phyloP scores from a whole-genome alignment of 1,140 invertebrate genomes.

The Papilio helenus region DNA sequence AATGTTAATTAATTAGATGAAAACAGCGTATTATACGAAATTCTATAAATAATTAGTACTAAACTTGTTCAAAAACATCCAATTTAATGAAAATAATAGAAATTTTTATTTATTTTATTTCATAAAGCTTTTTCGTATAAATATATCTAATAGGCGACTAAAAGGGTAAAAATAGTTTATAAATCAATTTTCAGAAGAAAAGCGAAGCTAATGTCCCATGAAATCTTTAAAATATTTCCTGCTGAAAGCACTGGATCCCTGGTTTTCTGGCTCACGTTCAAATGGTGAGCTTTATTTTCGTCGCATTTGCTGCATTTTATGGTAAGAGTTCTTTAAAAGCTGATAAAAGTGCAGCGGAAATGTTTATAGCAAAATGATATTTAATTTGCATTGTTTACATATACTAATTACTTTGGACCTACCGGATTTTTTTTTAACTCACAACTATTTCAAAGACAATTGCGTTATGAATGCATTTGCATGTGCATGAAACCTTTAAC shows the following conservation, averaged over 20 bases:
- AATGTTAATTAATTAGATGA: neutral
- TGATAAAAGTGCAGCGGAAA: neutral
- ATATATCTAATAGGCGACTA: neutral
- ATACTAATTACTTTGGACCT: too few relatives aligned
- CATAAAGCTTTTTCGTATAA: neutral
- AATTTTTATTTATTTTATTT: neutral
- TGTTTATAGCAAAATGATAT: too few relatives aligned
- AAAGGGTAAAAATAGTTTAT: neutral
- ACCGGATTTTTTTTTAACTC: too few relatives aligned
- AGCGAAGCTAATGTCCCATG: constrained; percentile 22
- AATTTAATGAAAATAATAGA: neutral
- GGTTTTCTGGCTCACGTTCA: constrained; percentile 26
- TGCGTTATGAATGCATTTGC: neutral
- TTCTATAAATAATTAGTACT: too few relatives aligned
- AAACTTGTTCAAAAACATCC: neutral
- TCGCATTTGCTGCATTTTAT: constrained; percentile 28
- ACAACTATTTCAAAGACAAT: neutral
- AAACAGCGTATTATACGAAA: neutral
- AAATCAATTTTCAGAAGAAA: neutral
- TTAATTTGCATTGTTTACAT: too few relatives aligned
- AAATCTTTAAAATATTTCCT: constrained; percentile 34
- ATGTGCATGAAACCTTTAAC: neutral
- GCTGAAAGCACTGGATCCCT: neutral
- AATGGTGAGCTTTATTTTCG: constrained; percentile 19
- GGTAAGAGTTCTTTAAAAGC: neutral